Percentiles rank a stretch among this genome's conserved stretches.
Evolutionary conservation across 2,113 vertebrate species (phyloP).

Genomic region (Cairina moschata): DNA sequence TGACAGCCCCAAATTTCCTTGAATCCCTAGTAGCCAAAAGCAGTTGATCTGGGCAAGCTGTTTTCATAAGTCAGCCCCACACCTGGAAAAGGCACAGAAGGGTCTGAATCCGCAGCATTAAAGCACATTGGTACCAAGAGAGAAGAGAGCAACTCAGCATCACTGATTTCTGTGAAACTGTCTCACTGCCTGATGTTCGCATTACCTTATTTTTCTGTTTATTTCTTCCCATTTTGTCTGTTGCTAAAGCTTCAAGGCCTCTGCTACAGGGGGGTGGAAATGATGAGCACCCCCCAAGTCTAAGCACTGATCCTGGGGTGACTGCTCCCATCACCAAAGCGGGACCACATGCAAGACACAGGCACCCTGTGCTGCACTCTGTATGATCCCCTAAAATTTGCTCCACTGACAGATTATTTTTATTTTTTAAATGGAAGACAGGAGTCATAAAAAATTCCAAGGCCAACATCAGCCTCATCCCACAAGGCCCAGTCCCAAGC

Average conservation of each 20-base stretch:
- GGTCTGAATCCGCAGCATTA: not conserved
- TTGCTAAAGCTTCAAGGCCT: not conserved
- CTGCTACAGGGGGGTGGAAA: not conserved
- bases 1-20: not conserved
- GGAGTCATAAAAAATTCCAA: not conserved
- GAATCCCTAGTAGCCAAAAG: not conserved
- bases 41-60: not conserved
- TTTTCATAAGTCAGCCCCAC: not conserved
- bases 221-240: conserved; percentile 22
- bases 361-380: not conserved
- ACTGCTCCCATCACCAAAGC: not conserved
- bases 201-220: not conserved
- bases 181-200: not conserved
- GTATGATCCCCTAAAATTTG: not conserved
- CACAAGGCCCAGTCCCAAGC: not conserved
- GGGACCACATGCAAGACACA: not conserved
- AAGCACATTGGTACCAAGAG: not conserved
- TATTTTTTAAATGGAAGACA: not conserved
- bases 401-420: too few relatives aligned
- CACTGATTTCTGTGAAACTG: not conserved
- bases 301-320: not conserved
- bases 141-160: not conserved
- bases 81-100: not conserved
- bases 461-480: not conserved
- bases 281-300: not conserved